Evolutionary conservation across 2,888 invertebrate genomes (phyloP), one percentile per base, ranked within the genome.

Genomic region (Dilophus febrilis): DNA sequence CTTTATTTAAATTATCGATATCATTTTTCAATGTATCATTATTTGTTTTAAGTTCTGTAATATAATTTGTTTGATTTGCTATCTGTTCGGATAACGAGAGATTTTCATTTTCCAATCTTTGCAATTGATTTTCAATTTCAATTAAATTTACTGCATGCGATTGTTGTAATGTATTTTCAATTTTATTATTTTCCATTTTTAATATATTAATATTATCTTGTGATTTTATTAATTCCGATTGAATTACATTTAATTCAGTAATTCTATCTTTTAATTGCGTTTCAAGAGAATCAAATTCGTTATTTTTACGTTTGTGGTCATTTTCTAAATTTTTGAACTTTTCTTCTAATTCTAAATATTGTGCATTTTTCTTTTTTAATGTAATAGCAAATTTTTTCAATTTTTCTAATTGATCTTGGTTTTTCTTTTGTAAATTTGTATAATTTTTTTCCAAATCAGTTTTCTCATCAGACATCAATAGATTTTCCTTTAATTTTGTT

Each of bases 371-470:
- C 53, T 80, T 83, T 56, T 83, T 85, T 10, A 84, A 64, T 51
- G 72, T 79, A 0, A 77, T 69, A 1, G 81, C 84, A 50, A 79
- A 72, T 51, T 83, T 83, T 52, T 83, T 85, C 52, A 83, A 67
- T 57, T 82, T 84, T 41, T 83, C 82, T 40, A 78, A 57, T 44
- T 80, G 71, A 38, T 77, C 74, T 50, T 74, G 77, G 46, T 74
- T 72, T 52, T 77, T 79, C 7, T 53, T 61, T 50, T 77, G 75
- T 2, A 74, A 51, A 12, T 63, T 57, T 2, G 49, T 42, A 38
- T 58, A 51, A 50, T 52, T 62, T 52, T 50, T 61, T 55, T 54
- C 58, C 47, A 53, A 55, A 47, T 64, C 66, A 44, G 49, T 45
- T n/a, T 35, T 17, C 4, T 7, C 31, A 31, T 31, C 17, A 29